Evolutionary conservation across 2,888 invertebrate genomes (phyloP), one percentile per base, ranked within the genome.

Genomic region (Drosophila melanocephala): DNA sequence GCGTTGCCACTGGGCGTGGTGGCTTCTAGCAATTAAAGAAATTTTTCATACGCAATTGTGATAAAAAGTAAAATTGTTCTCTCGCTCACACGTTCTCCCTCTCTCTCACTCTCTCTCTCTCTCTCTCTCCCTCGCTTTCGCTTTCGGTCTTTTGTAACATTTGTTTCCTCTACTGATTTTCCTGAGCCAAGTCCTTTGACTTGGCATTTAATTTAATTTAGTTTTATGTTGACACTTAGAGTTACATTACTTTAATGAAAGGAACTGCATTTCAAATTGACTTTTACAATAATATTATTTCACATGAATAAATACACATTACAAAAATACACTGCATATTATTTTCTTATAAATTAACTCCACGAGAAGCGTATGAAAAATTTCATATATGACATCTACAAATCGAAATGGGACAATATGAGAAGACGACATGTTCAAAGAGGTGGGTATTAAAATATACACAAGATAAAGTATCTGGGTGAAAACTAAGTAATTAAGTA

Each of bases 11-110:
- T 77, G 78, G 89, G 39, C 91, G 92, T 74, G 81, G 92, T 66
- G 84, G 92, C 77, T 92, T 92, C 89, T 92, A 92, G 92, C 92
- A 92, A 83, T 91, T 92, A 92, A 92, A 92, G 91, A 92, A 91
- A 87, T 90, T 92, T 89, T 92, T 92, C 91, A 91, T 92, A 89
- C 92, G 92, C 87, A 92, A 92, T 92, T 92, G 92, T 92, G 92
- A 92, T 92, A 92, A 92, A 92, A 92, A 92, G 82, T 87, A 83
- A 90, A 86, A 79, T 72, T 68, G 59, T 85, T 81, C 69, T 68
- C 42, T 67, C 33, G 58, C 55, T 63, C 55, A 51, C 55, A 60
- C 60, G 61, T 66, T 58, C 53, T 70, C 42, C 5, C 16, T 35
- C 50, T 63, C 64, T 52, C 68, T 59, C 55, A 59, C 39, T 56